Evolutionary conservation across 1,140 invertebrate species (phyloP).

Genomic region (Drosophila pseudoobscura): DNA sequence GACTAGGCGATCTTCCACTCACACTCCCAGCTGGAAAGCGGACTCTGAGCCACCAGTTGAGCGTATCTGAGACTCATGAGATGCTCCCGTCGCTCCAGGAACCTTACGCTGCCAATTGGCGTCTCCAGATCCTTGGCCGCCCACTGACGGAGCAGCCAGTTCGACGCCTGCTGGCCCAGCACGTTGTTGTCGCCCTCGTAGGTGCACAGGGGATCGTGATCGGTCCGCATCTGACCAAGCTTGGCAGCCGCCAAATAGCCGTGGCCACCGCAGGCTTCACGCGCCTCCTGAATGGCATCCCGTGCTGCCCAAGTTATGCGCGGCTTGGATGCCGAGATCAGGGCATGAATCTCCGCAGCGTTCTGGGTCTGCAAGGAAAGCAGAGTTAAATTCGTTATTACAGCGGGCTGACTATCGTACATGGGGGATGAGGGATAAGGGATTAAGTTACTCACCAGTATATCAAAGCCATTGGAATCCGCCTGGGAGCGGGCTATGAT

Average conservation of each 20-base stretch:
- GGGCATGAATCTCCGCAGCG: constrained; percentile 94
- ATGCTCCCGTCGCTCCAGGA: constrained; percentile 84
- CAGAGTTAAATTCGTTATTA: too few species aligned
- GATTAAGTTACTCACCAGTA: constrained; percentile 83
- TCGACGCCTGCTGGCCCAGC: constrained; percentile 96
- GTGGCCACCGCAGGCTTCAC: constrained; percentile 93
- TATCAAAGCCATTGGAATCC: constrained; percentile 84
- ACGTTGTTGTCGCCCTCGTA: constrained; percentile 99
- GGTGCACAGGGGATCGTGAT: constrained; percentile 96
- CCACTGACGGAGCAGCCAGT: constrained; percentile 92
- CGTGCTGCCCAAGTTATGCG: constrained; percentile 92
- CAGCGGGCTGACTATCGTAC: too few species aligned
- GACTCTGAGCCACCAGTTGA: constrained; percentile 39
- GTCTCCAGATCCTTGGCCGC: constrained; percentile 84
- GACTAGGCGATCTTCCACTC: constrained; percentile 67
- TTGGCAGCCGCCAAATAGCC: constrained; percentile 88
- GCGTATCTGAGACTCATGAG: constrained; percentile 85
- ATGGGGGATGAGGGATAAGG: too few species aligned
- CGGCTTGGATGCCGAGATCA: constrained; percentile 95
- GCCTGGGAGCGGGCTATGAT: constrained; percentile 85
- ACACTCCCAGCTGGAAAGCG: constrained; percentile 84
- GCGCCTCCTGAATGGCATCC: constrained; percentile 94
- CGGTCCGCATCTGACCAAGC: constrained; percentile 92
- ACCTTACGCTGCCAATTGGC: constrained; percentile 87
- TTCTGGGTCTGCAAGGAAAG: constrained; percentile 85